phyloP scores from a whole-genome alignment of 2,797 vertebrate genomes.

The Rhabdophis nuchalis region DNA sequence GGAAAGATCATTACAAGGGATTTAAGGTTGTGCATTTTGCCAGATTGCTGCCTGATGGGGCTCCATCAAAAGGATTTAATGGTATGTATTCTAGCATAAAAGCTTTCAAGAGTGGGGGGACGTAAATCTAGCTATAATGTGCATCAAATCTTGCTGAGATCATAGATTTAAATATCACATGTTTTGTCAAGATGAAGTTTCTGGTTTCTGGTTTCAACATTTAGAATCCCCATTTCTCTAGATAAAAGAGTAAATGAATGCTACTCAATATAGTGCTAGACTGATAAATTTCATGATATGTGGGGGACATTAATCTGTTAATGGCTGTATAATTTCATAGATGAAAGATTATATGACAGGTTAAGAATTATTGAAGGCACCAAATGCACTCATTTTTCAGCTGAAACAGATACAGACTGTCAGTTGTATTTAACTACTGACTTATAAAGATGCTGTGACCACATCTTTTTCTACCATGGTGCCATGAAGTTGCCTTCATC shows the following conservation, averaged over 20 bases:
- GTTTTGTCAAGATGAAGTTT: neutral
- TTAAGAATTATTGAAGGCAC: neutral
- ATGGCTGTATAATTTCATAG: neutral
- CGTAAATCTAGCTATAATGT: neutral
- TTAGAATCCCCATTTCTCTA: neutral
- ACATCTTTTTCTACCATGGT: neutral
- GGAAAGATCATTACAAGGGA: neutral
- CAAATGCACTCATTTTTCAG: neutral
- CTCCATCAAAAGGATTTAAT: conserved; percentile 11
- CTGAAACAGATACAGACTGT: neutral
- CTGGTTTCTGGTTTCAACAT: neutral
- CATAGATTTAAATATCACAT: conserved; percentile 10
- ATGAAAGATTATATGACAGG: neutral
- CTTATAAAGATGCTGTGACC: neutral
- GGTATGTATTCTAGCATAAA: neutral
- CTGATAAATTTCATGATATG: neutral
- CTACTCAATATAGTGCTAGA: neutral
- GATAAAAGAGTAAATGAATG: neutral
- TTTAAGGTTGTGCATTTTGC: conserved; percentile 8
- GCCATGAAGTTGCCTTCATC: neutral
- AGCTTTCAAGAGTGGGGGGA: neutral
- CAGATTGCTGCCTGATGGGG: neutral
- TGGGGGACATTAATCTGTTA: neutral
- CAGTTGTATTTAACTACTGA: neutral
- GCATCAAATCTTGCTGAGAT: neutral